phyloP scores from a whole-genome alignment of 2,113 vertebrate genomes.

The Crotalus tigris region DNA sequence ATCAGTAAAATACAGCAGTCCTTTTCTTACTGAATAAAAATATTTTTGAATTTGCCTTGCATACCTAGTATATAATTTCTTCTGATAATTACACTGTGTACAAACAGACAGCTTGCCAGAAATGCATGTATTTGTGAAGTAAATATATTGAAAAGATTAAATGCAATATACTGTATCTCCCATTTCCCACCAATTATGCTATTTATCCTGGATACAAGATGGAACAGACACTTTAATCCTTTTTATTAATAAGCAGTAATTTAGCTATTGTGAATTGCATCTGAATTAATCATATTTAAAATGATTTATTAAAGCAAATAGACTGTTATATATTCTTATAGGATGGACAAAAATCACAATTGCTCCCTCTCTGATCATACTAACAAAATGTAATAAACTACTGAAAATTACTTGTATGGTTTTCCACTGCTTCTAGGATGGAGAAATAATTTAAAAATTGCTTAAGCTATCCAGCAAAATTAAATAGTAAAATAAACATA shows the following conservation, averaged over 20 bases:
- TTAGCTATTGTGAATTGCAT: background rate
- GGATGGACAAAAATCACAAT: background rate
- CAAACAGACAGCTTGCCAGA: background rate
- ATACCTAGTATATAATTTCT: background rate
- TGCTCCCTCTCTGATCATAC: background rate
- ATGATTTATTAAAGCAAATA: background rate
- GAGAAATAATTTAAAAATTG: background rate
- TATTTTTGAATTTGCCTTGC: background rate
- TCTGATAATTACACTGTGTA: background rate
- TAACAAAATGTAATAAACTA: background rate
- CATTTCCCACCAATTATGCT: background rate
- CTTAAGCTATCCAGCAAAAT: background rate
- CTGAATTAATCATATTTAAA: background rate
- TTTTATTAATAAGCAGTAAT: slow-evolving; percentile 2
- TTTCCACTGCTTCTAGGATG: background rate
- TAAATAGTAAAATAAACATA: background rate
- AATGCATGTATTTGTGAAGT: background rate
- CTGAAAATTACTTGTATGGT: background rate
- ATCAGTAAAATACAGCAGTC: background rate
- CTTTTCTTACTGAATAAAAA: background rate
- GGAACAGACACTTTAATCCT: background rate
- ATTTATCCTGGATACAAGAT: background rate
- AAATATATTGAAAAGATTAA: background rate
- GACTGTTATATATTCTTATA: background rate
- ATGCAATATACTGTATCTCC: background rate